A percentile compares a stretch with the other conserved stretches of the same genome.
Conservation (phyloP, 2,888 invertebrate species). For the Orthosia cruda region DNA sequence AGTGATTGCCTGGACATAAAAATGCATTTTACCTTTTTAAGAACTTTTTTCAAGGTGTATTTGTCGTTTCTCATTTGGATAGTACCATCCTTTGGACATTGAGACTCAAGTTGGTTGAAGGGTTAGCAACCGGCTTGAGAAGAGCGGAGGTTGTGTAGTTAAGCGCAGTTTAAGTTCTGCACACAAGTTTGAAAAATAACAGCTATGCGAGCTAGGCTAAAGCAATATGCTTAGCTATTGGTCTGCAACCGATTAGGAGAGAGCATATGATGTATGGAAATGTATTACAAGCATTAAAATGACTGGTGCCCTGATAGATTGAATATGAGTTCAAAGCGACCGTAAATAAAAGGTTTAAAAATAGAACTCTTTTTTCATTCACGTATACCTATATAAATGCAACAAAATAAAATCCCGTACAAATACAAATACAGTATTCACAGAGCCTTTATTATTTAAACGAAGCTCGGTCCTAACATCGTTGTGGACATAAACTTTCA, state of each 20-base stretch:
- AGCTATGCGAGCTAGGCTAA: background rate
- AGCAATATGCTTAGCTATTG: background rate
- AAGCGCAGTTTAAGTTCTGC: no score
- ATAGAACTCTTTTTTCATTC: background rate
- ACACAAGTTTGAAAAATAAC: no score
- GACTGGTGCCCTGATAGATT: background rate
- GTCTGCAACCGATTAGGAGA: background rate
- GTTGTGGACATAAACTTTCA: slow-evolving; percentile 65
- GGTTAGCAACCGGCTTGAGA: no score
- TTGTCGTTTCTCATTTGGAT: background rate
- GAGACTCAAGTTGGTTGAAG: no score
- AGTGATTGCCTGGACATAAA: no score
- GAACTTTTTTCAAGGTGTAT: background rate
- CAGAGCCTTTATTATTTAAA: slow-evolving; percentile 60
- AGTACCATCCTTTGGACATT: background rate
- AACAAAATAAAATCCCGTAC: slow-evolving; percentile 12
- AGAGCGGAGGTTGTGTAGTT: no score
- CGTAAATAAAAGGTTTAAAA: background rate
- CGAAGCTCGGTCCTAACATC: slow-evolving; percentile 45
- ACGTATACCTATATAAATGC: slow-evolving; percentile 3
- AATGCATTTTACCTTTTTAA: no score
- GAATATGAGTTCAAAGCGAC: background rate
- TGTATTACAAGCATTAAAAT: no score
- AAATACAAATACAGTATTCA: slow-evolving; percentile 26
- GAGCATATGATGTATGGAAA: no score